Evolutionary conservation across 1,140 invertebrate genomes (phyloP).

Genomic region (Aphidius ervi): DNA sequence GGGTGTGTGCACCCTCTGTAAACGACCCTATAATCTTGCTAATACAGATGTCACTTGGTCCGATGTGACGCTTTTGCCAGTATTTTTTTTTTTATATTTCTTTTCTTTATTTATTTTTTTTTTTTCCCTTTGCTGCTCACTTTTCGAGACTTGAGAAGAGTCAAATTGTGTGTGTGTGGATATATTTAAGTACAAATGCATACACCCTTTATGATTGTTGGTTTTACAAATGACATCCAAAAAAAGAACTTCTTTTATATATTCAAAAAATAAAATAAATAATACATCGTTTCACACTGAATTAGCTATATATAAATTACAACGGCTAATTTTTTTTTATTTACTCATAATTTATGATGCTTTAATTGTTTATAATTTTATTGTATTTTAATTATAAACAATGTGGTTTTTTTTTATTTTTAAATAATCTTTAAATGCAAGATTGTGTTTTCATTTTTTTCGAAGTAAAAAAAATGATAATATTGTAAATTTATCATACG

Average conservation of each 20-base stretch:
- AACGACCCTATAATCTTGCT: slow-evolving; percentile 30
- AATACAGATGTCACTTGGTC: slow-evolving; percentile 32
- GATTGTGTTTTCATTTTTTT: no score
- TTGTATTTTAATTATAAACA: no score
- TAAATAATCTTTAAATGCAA: no score
- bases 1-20: slow-evolving; percentile 16
- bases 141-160: slow-evolving; percentile 18
- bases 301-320: slow-evolving; percentile 17
- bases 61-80: neutral
- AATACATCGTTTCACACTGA: slow-evolving; percentile 20
- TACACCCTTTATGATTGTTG: slow-evolving; percentile 3
- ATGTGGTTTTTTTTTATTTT: no score
- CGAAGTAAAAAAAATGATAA: neutral
- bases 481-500: neutral
- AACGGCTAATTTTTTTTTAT: slow-evolving; percentile 7
- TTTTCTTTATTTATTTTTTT: no score
- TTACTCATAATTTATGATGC: neutral
- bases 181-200: slow-evolving; percentile 5
- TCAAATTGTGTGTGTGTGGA: slow-evolving; percentile 4
- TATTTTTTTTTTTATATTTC: no score
- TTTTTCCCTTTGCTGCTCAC: slow-evolving; percentile 2
- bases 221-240: neutral
- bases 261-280: neutral
- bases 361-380: neutral
- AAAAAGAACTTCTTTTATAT: neutral